Conservation (phyloP, 2,797 vertebrate species). For the Phrynocephalus guinanensis region DNA sequence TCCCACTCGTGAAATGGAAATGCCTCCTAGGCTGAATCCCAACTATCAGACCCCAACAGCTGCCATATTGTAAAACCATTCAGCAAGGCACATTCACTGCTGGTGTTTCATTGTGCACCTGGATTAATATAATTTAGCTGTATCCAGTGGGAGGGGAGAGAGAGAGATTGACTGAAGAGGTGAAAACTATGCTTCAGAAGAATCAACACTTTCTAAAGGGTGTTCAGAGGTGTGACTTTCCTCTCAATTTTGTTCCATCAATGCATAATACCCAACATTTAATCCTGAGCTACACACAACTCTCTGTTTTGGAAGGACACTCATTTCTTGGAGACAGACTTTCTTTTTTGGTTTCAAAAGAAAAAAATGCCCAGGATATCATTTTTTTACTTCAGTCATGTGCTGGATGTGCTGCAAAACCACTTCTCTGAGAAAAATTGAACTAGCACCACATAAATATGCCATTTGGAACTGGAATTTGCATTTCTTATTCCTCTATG, state of each 20-base stretch:
- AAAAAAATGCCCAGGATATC: not conserved
- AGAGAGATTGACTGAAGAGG: not conserved
- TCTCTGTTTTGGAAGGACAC: not conserved
- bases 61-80: not conserved
- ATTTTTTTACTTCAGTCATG: conserved; percentile 18
- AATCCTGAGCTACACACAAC: not conserved
- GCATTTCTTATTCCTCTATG: conserved; percentile 1
- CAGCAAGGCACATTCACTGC: not conserved
- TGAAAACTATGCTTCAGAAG: not conserved
- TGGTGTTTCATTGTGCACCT: not conserved
- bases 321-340: not conserved
- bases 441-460: not conserved
- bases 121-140: not conserved
- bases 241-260: not conserved
- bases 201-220: not conserved
- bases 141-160: not conserved
- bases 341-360: not conserved
- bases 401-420: not conserved
- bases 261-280: not conserved
- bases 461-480: conserved; percentile 9
- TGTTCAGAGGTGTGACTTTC: not conserved
- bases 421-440: not conserved
- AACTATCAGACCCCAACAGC: too few relatives aligned
- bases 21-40: too few relatives aligned
- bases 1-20: too few relatives aligned